Evolutionary conservation across 2,888 invertebrate genomes (phyloP).

Genomic region (Apodemia duryi): DNA sequence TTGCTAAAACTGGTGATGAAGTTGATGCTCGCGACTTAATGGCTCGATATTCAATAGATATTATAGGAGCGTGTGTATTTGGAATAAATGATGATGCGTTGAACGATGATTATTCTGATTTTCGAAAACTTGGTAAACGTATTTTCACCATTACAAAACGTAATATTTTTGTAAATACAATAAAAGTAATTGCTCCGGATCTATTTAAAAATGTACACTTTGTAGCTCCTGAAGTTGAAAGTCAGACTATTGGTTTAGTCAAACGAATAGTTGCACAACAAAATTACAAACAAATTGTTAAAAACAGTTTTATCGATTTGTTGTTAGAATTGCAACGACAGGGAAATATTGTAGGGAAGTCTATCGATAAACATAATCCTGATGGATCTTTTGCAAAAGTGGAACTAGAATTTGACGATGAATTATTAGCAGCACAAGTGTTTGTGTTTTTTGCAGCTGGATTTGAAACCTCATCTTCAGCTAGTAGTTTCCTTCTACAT

Average conservation of each 20-base stretch:
- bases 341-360: constrained; percentile 27
- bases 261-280: constrained; percentile 25
- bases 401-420: constrained; percentile 26
- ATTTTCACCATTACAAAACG: too few species aligned
- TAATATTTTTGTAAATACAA: not conserved
- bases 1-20: constrained; percentile 15
- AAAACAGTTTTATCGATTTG: constrained; percentile 19
- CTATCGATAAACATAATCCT: constrained; percentile 23
- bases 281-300: constrained; percentile 25
- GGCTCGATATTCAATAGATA: constrained; percentile 47
- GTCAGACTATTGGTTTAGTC: constrained; percentile 37
- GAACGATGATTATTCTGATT: constrained; percentile 41
- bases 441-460: constrained; percentile 23
- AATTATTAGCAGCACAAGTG: constrained; percentile 36
- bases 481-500: too few species aligned
- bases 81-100: constrained; percentile 43
- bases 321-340: not conserved
- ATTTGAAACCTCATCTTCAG: too few species aligned
- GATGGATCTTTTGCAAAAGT: constrained; percentile 25
- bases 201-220: constrained; percentile 40
- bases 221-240: constrained; percentile 37
- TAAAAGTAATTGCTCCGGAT: constrained; percentile 32
- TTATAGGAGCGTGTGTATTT: constrained; percentile 48
- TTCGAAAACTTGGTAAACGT: constrained; percentile 20
- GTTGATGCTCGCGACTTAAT: constrained; percentile 40